Base-by-base conservation (phyloP, 2,888 invertebrate genomes). In the Drosophila trichaetosa region DNA sequence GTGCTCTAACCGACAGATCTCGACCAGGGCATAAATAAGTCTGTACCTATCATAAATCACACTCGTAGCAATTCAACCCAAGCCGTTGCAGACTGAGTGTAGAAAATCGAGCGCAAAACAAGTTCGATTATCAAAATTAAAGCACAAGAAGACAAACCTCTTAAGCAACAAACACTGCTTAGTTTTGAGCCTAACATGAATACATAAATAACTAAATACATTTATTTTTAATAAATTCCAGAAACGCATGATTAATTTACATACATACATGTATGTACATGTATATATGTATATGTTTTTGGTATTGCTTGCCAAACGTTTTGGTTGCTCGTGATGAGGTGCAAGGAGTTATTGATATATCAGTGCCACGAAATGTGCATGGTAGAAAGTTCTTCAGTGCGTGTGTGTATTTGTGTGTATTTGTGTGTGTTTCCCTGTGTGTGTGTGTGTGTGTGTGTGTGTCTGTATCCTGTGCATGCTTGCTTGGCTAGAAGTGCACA, bases 401-500 rank as follows among this genome's bases (percentile, higher is more conserved):
- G 24, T 33, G 21, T 51, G 18, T 29, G 8, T 27, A n/a, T 33
- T 13, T 7, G 4, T 33, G 13, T 34, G 52, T 21, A 21, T 38
- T 8, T n/a, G n/a, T 51, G 27, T 27, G 16, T 24, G 10, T 29
- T n/a, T n/a, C n/a, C n/a, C n/a, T n/a, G 4, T 27, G 4, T 29
- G 4, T 29, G 0, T 49, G 49, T 10, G 49, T 49, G 49, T 29
- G 29, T 49, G 49, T 31, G 18, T 53, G 18, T 24, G 24, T 29
- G 13, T 52, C 31, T 27, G 51, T 57, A 24, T 16, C 33, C 21
- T 48, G 27, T 52, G 46, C 29, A 42, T 42, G 34, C 54, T 51
- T 58, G 64, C 48, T 33, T 56, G 54, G 67, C 67, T 69, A 79
- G 65, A 80, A 82, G 70, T 82, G 78, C 80, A 85, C 66, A 69